These are phyloP conservation scores for Dicentrarchus labrax DNA, from an alignment of 2,113 vertebrate genomes.

Conservation along the genomic window DNA sequence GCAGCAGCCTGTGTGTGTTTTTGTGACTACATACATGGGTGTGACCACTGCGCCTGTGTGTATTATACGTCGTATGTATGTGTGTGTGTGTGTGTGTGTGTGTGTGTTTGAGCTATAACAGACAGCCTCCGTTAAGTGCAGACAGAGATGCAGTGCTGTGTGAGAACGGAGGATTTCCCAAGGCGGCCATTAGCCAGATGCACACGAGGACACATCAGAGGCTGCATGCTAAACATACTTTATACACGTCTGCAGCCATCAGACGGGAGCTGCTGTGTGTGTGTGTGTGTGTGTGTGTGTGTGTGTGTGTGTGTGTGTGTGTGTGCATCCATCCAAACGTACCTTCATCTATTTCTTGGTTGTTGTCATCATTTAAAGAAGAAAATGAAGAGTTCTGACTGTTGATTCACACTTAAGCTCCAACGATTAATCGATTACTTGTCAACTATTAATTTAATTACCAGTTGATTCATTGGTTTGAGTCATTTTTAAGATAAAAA, in stretches of 20 bases:
- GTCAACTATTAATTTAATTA: no score
- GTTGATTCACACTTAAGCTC: no score
- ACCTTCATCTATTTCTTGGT: conserved; percentile 36
- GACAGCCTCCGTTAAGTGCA: conserved; percentile 11
- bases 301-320: no score
- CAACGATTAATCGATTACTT: no score
- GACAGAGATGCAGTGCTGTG: conserved; percentile 11
- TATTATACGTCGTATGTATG: neutral
- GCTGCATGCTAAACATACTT: conserved; percentile 55
- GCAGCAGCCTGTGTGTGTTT: conserved; percentile 21
- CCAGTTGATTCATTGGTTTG: no score
- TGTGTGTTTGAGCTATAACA: neutral
- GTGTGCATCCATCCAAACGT: neutral
- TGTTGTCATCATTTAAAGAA: neutral
- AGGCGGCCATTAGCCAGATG: conserved; percentile 54
- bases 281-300: neutral
- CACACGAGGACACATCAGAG: conserved; percentile 47
- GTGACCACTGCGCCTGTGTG: conserved; percentile 5
- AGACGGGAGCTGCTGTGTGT: conserved; percentile 15
- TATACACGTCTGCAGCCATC: conserved; percentile 21
- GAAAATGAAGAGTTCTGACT: neutral
- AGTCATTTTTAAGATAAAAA: no score
- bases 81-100: conserved; percentile 25
- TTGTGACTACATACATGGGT: conserved; percentile 10
- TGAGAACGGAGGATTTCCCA: conserved; percentile 53